Percentiles rank a stretch among this genome's conserved stretches.
These are phyloP conservation scores for Drosophila stalkeri DNA, from an alignment of 2,888 invertebrate genomes.

Conservation along the genomic window DNA sequence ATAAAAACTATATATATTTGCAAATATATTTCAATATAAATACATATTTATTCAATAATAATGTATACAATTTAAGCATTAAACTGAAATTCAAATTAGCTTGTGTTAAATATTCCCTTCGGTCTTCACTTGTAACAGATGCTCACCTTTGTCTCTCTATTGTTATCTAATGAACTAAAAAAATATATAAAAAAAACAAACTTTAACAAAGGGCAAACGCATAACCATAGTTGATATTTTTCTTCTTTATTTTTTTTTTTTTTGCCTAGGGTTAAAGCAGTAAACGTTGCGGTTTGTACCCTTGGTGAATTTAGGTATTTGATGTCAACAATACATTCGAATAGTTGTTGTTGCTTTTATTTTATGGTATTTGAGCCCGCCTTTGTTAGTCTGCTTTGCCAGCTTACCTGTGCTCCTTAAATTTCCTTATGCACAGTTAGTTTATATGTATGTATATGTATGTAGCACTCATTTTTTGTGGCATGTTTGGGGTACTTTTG, in stretches of 20 bases:
- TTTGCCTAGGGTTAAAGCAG: constrained; percentile 30
- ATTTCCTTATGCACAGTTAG: background rate
- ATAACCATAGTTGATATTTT: constrained; percentile 23
- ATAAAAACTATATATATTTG: background rate
- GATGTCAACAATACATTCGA: constrained; percentile 45
- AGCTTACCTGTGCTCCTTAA: background rate
- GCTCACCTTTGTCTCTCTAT: constrained; percentile 8
- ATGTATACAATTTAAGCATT: background rate
- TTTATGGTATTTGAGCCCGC: constrained; percentile 13
- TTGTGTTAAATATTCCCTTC: background rate
- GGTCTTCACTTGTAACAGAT: background rate
- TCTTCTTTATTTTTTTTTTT: constrained; percentile 27
- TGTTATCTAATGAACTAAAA: constrained; percentile 23
- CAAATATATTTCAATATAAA: no score
- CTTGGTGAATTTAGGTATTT: constrained; percentile 38
- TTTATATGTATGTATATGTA: background rate
- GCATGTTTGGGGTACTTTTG: constrained; percentile 39
- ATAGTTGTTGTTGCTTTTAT: constrained; percentile 41
- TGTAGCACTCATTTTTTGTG: constrained; percentile 15
- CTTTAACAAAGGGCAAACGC: constrained; percentile 32
- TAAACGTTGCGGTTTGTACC: constrained; percentile 30
- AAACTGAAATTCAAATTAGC: no score
- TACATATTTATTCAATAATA: background rate
- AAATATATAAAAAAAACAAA: constrained; percentile 8
- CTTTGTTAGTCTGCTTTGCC: constrained; percentile 5